Evolutionary conservation across 1,140 invertebrate species (phyloP), one percentile per base, ranked within the genome.

Genomic region (Sarcophaga peregrina): DNA sequence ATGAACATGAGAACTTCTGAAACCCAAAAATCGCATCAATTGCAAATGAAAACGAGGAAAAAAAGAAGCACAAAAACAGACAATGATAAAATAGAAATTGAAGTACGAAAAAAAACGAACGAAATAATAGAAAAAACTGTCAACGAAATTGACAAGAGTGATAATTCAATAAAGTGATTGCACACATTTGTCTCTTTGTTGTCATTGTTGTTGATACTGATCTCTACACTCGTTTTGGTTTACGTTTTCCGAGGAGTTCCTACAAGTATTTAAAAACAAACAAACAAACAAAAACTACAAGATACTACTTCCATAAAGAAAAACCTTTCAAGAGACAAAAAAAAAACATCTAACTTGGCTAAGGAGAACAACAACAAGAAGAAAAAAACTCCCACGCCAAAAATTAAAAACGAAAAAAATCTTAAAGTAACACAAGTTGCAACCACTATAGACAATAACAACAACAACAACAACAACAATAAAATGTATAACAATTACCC

Each of bases 151-250:
- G 82, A 80, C 54, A 80, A 83, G 75, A 50, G 58, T 83, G 82
- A 83, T 80, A 83, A 83, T 62, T 73, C 54, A 83, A 83, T 83
- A 72, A 72, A 80, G 75, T 80, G 82, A 83, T 83, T 83, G 86
- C 88, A 89, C 86, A 89, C 86, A 89, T 89, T 89, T 89, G 88
- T 89, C 88, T 89, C 84, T 85, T 85, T 84, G 84, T 83, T 87
- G 82, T 78, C 75, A 37, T 37, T 37, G 62, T 37, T 37, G 62
- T 20, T 80, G 88, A 89, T 89, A 85, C 83, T 75, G 83, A 89
- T 89, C 88, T 87, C 88, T 87, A 81, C 47, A 80, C 78, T 54
- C 82, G 54, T 58, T n/a, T n/a, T n/a, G n/a, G n/a, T n/a, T n/a
- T n/a, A n/a, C n/a, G n/a, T n/a, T 58, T 58, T 58, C 11, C 54